These are phyloP conservation scores for Protophormia terraenovae DNA, from an alignment of 2,888 invertebrate species.

Conservation along the genomic window DNA sequence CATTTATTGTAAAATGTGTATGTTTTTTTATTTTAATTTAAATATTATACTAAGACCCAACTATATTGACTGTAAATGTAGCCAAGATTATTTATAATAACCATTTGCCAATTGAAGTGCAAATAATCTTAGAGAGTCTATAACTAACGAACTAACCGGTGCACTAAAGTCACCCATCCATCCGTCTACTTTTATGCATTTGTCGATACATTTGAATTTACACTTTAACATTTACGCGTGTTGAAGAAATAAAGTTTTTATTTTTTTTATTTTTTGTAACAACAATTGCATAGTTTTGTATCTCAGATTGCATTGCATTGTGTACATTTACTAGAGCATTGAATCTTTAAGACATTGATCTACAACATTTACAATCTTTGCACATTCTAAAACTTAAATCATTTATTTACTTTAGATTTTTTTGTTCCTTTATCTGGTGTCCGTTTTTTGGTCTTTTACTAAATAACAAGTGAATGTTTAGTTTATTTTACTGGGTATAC, in stretches of 20 bases:
- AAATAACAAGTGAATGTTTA: conserved; percentile 22
- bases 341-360: conserved; percentile 55
- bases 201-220: conserved; percentile 55
- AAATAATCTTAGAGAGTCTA: conserved; percentile 43
- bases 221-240: conserved; percentile 68
- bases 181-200: neutral
- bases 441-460: neutral
- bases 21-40: conserved; percentile 34
- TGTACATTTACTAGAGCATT: conserved; percentile 52
- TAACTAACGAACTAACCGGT: conserved; percentile 44
- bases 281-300: conserved; percentile 22
- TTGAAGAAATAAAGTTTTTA: conserved; percentile 5
- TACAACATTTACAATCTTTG: conserved; percentile 43
- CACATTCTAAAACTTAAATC: conserved; percentile 55
- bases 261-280: neutral
- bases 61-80: conserved; percentile 34
- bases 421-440: neutral
- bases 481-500: neutral
- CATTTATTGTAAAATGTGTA: conserved; percentile 13
- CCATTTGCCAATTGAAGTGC: conserved; percentile 64
- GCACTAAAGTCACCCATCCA: conserved; percentile 22
- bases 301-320: conserved; percentile 31
- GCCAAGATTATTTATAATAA: conserved; percentile 48
- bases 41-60: conserved; percentile 21
- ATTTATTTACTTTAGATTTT: conserved; percentile 37